Conservation (phyloP, 1,140 invertebrate species). For the Euwallacea fornicatus region DNA sequence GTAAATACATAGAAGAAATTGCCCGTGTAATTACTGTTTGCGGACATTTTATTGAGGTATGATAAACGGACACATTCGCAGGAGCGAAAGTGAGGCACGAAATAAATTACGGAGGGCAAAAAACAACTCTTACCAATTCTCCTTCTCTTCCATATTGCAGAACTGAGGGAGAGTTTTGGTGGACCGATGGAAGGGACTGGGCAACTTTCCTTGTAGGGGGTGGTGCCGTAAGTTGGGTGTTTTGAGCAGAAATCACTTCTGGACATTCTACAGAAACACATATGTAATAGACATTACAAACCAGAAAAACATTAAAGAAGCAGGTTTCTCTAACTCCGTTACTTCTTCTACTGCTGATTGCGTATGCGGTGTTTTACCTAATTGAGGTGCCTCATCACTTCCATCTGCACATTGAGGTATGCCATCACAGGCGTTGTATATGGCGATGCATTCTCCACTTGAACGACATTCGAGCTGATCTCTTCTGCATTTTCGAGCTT, state of each 20-base stretch:
- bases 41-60: not conserved
- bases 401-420: slow-evolving; percentile 91
- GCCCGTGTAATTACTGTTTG: not conserved
- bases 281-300: not conserved
- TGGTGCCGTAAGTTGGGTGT: slow-evolving; percentile 9
- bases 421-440: slow-evolving; percentile 95
- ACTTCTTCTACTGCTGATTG: not conserved
- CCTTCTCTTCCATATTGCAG: slow-evolving; percentile 32
- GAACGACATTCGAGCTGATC: slow-evolving; percentile 87
- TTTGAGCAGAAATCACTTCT: not conserved
- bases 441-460: slow-evolving; percentile 88
- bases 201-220: not conserved
- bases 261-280: not conserved
- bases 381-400: slow-evolving; percentile 83
- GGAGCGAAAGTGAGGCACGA: not conserved
- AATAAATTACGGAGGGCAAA: not conserved
- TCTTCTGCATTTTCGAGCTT: slow-evolving; percentile 63
- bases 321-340: too few relatives aligned
- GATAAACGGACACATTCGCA: not conserved
- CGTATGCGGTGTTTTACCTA: slow-evolving; percentile 48
- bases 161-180: not conserved
- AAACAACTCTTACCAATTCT: slow-evolving; percentile 34
- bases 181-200: not conserved
- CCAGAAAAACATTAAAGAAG: not conserved
- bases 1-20: slow-evolving; percentile 8